Percentiles rank a stretch among this genome's conserved stretches.
phyloP scores from a whole-genome alignment of 1,140 invertebrate species.

The Bombyx mori region DNA sequence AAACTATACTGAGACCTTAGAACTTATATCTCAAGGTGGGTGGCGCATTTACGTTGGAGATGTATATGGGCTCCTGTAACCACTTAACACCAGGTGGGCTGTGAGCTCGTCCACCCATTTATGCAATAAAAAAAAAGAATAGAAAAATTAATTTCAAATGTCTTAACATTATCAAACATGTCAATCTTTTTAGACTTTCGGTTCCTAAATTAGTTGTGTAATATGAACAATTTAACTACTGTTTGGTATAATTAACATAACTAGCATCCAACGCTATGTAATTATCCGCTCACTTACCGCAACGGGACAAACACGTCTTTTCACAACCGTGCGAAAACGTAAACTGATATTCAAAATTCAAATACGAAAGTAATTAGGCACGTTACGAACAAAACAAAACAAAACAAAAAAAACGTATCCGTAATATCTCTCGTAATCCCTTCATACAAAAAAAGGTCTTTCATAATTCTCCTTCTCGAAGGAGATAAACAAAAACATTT shows the following conservation, averaged over 20 bases:
- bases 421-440: not conserved
- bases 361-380: conserved; percentile 44
- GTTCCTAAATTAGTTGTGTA: no score
- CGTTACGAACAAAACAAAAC: not conserved
- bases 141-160: no score
- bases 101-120: no score
- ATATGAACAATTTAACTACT: not conserved
- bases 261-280: conserved; percentile 16
- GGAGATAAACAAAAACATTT: conserved; percentile 51
- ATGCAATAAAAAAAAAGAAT: no score
- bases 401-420: no score
- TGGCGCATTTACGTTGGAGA: no score
- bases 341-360: conserved; percentile 6
- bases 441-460: not conserved
- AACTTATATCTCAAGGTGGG: no score
- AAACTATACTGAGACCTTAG: no score
- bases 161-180: no score
- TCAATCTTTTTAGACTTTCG: no score
- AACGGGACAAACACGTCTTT: conserved; percentile 21
- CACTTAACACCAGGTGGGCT: no score
- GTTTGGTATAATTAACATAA: conserved; percentile 15
- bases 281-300: conserved; percentile 31
- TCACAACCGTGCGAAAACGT: conserved; percentile 33
- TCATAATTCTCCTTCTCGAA: conserved; percentile 20
- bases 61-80: no score